phyloP scores from a whole-genome alignment of 1,140 invertebrate species.

The Caenorhabditis remanei region DNA sequence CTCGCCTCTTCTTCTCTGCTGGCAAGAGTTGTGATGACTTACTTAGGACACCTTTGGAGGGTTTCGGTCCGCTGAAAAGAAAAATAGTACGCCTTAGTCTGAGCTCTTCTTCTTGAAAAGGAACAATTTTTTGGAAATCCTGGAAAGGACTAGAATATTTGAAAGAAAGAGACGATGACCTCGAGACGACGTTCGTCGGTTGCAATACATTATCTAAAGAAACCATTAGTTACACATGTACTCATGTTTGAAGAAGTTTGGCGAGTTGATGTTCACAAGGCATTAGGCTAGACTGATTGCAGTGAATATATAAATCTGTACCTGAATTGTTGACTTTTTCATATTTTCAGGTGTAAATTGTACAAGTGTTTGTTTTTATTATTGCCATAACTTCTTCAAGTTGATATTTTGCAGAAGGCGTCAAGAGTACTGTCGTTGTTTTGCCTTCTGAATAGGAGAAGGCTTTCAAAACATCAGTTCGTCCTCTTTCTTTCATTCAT shows the following conservation, averaged over 20 bases:
- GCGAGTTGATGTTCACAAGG: not conserved
- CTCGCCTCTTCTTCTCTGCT: too few species aligned
- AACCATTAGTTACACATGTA: slow-evolving; percentile 16
- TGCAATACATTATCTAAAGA: not conserved
- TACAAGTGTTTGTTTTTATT: not conserved
- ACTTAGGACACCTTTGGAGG: slow-evolving; percentile 65
- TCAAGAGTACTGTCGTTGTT: slow-evolving; percentile 26
- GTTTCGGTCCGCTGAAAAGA: slow-evolving; percentile 57
- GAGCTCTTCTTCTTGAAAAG: slow-evolving; percentile 39
- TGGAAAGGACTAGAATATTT: not conserved
- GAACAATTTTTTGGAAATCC: not conserved
- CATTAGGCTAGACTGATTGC: not conserved
- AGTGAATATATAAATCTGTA: not conserved
- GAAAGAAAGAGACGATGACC: not conserved
- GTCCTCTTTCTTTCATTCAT: not conserved
- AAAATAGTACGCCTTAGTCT: slow-evolving; percentile 60
- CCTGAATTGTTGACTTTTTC: not conserved
- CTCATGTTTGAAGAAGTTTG: slow-evolving; percentile 2
- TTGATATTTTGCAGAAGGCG: slow-evolving; percentile 6
- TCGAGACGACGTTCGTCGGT: too few species aligned
- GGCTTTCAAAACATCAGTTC: not conserved
- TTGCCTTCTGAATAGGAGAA: not conserved
- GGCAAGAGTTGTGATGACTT: slow-evolving; percentile 59
- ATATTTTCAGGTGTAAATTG: not conserved
- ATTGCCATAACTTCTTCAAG: not conserved